phyloP scores from a whole-genome alignment of 2,113 vertebrate genomes.

The Epinephelus cyanopodus region DNA sequence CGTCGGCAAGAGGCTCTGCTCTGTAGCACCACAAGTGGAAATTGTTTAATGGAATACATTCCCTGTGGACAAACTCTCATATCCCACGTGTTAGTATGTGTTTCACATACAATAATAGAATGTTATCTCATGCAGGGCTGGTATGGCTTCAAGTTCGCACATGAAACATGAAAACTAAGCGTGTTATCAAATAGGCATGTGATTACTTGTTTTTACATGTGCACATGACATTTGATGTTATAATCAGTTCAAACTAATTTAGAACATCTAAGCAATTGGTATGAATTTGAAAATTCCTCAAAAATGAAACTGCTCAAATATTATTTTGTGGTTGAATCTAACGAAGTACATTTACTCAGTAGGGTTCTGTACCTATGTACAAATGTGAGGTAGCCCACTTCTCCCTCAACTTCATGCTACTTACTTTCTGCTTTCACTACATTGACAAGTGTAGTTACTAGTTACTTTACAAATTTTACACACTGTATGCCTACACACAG shows the following conservation, averaged over 20 bases:
- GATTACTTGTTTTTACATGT: background rate
- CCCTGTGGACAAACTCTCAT: constrained; percentile 24
- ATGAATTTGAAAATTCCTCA: background rate
- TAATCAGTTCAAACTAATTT: background rate
- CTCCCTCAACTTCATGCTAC: background rate
- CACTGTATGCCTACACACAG: background rate
- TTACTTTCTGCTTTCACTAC: background rate
- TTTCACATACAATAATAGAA: constrained; percentile 2
- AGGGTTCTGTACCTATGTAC: background rate
- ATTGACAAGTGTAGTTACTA: background rate
- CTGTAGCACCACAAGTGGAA: constrained; percentile 34
- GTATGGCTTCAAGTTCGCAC: constrained; percentile 2
- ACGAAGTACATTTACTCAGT: background rate
- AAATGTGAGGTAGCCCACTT: background rate
- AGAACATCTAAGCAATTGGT: background rate
- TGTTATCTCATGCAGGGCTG: constrained; percentile 13
- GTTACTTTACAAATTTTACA: background rate
- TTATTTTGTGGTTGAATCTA: background rate
- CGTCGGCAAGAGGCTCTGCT: constrained; percentile 35
- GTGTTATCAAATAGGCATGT: background rate
- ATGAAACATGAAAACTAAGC: background rate
- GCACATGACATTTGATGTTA: background rate
- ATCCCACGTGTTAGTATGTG: constrained; percentile 17
- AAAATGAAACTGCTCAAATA: background rate
- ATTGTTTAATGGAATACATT: constrained; percentile 49